These are phyloP conservation scores for Notothenia coriiceps DNA, from an alignment of 2,113 vertebrate genomes.

Conservation along the genomic window DNA sequence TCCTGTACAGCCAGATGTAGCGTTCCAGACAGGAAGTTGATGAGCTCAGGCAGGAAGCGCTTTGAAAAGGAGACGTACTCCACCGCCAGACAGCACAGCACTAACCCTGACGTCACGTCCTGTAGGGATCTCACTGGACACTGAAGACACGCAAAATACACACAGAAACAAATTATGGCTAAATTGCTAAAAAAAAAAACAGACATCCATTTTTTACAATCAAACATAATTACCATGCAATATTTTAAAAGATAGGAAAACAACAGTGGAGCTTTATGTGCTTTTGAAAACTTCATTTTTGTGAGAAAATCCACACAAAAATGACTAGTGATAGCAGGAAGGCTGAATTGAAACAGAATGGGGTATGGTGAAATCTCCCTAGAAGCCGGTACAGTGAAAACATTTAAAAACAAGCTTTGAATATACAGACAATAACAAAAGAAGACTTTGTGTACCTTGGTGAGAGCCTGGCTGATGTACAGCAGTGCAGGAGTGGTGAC, in stretches of 20 bases:
- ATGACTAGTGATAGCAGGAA: too few relatives aligned
- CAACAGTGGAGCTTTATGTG: too few relatives aligned
- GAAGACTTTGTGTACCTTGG: slow-evolving; percentile 84
- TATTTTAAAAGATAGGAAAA: too few relatives aligned
- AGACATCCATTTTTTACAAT: background rate
- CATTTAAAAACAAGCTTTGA: background rate
- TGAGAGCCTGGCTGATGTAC: slow-evolving; percentile 92
- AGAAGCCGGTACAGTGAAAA: background rate
- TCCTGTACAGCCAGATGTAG: slow-evolving; percentile 88
- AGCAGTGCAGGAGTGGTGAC: slow-evolving; percentile 92
- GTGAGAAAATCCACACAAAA: too few relatives aligned
- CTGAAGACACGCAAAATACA: slow-evolving; percentile 69
- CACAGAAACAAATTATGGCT: too few relatives aligned
- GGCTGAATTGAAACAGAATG: background rate
- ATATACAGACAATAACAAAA: background rate
- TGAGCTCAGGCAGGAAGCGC: slow-evolving; percentile 92
- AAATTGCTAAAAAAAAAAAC: background rate
- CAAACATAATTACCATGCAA: too few relatives aligned
- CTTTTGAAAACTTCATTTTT: too few relatives aligned
- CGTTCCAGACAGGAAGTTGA: slow-evolving; percentile 91
- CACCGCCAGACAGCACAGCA: slow-evolving; percentile 89
- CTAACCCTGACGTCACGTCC: slow-evolving; percentile 88
- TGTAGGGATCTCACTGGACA: slow-evolving; percentile 87
- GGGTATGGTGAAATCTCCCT: background rate
- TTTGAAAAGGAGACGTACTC: slow-evolving; percentile 91